Percentiles rank a stretch among this genome's conserved stretches.
phyloP scores from a whole-genome alignment of 2,888 invertebrate species.

The Taenaris catops region DNA sequence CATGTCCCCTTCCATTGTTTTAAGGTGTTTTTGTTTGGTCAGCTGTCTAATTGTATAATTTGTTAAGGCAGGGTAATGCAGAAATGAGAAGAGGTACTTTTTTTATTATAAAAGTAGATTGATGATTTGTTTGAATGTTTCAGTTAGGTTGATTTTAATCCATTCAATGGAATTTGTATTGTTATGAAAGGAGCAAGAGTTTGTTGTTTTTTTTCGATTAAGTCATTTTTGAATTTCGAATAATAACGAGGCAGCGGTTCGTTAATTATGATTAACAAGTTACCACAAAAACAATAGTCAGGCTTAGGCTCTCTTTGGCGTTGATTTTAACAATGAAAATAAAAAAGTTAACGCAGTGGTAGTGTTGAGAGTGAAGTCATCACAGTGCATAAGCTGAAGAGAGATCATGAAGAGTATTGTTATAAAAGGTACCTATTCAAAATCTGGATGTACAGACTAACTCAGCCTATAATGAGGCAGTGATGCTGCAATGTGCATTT shows the following conservation, averaged over 20 bases:
- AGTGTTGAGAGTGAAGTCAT: too few relatives aligned
- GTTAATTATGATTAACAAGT: conserved; percentile 65
- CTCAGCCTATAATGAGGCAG: conserved; percentile 57
- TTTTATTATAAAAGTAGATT: conserved; percentile 59
- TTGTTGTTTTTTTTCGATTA: conserved; percentile 71
- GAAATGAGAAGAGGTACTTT: conserved; percentile 76
- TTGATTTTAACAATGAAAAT: conserved; percentile 36
- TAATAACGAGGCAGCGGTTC: conserved; percentile 70
- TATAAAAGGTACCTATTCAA: conserved; percentile 78
- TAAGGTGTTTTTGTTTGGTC: conserved; percentile 57
- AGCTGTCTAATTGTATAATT: conserved; percentile 73
- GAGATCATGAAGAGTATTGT: conserved; percentile 75
- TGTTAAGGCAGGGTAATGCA: conserved; percentile 78
- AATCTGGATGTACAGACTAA: conserved; percentile 74
- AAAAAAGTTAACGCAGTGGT: too few relatives aligned
- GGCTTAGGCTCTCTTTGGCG: conserved; percentile 72
- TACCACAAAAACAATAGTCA: conserved; percentile 74
- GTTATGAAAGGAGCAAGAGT: conserved; percentile 72
- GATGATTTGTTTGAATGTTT: conserved; percentile 74
- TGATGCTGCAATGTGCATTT: conserved; percentile 76
- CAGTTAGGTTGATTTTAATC: conserved; percentile 75
- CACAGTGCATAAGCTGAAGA: conserved; percentile 66
- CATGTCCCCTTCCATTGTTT: conserved; percentile 75
- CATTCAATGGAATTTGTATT: conserved; percentile 75
- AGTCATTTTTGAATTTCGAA: conserved; percentile 69